Conservation (phyloP, 2,888 invertebrate genomes). For the Mythimna albipuncta region DNA sequence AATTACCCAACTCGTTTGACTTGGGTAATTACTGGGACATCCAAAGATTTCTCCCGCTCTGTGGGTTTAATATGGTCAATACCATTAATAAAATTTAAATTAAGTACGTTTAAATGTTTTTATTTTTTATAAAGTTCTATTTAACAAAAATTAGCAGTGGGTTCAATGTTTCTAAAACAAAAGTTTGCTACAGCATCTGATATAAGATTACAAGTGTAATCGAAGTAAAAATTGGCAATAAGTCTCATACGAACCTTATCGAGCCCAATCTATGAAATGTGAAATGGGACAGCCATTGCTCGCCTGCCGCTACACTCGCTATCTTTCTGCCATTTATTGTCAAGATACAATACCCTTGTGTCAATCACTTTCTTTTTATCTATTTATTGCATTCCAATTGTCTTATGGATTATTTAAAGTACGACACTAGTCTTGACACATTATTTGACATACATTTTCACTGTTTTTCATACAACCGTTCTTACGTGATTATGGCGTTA, state of each 20-base stretch:
- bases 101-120: too few species aligned
- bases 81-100: too few species aligned
- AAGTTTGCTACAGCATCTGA: neutral
- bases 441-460: neutral
- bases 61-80: too few species aligned
- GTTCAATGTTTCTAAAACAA: neutral
- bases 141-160: too few species aligned
- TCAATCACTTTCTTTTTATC: neutral
- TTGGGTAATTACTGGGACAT: too few species aligned
- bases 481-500: too few species aligned
- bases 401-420: neutral
- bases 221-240: slow-evolving; percentile 3
- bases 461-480: too few species aligned
- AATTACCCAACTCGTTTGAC: too few species aligned
- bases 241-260: slow-evolving; percentile 1
- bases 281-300: neutral
- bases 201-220: slow-evolving; percentile 1
- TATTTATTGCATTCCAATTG: neutral
- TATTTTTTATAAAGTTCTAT: too few species aligned
- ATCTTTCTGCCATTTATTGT: neutral
- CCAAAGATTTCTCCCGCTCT: too few species aligned
- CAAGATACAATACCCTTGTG: neutral
- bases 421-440: neutral
- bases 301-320: neutral
- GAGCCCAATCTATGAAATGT: neutral